These are phyloP conservation scores for Calameuta pallipes DNA, from an alignment of 2,888 invertebrate genomes.

Conservation along the genomic window DNA sequence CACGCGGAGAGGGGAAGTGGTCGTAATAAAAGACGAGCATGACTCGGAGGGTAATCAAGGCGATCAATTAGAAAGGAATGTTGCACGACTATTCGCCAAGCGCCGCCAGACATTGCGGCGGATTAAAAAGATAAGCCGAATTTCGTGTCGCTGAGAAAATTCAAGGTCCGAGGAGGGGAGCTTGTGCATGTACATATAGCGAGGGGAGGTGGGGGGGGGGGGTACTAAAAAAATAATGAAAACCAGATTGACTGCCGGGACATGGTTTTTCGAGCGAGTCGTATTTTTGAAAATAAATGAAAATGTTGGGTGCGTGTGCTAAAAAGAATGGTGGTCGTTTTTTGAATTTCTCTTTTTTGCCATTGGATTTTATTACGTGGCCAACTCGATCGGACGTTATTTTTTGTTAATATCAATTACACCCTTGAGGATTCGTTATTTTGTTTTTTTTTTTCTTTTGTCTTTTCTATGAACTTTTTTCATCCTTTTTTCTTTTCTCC, in stretches of 20 bases:
- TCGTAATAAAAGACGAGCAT: constrained; percentile 3
- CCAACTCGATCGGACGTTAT: no score
- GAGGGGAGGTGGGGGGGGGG: background rate
- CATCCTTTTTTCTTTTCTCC: no score
- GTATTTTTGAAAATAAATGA: background rate
- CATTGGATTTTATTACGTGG: background rate
- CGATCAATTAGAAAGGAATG: constrained; percentile 8
- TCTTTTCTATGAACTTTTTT: background rate
- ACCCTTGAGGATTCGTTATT: background rate
- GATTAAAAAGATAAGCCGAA: constrained; percentile 3
- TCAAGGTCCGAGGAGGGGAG: background rate
- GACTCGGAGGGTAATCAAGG: constrained; percentile 6
- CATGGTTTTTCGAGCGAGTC: background rate
- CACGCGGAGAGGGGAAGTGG: background rate
- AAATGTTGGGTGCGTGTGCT: background rate
- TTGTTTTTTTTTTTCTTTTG: no score
- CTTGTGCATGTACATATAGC: no score
- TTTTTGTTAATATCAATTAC: background rate
- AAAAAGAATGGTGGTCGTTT: no score
- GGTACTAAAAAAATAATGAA: background rate
- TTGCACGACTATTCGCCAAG: background rate
- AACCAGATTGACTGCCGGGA: background rate
- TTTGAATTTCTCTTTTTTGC: background rate
- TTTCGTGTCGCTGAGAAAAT: background rate
- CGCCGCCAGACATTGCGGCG: background rate